A percentile compares a stretch with the other conserved stretches of the same genome.
phyloP scores from a whole-genome alignment of 2,888 invertebrate species.

The Ephialtes manifestator region DNA sequence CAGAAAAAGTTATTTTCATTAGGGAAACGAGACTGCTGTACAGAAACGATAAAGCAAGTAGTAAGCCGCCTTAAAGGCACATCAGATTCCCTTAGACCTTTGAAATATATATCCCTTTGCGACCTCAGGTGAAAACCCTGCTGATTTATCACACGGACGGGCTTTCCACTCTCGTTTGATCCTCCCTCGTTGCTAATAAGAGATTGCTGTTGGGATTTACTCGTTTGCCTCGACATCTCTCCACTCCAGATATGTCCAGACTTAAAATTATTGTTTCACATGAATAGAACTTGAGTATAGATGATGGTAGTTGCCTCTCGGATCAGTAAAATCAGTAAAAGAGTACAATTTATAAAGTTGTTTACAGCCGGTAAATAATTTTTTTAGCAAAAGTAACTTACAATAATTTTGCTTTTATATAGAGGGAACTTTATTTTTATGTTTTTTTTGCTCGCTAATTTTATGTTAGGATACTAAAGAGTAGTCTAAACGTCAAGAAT shows the following conservation, averaged over 20 bases:
- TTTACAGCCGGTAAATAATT: too few species aligned
- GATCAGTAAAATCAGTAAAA: too few species aligned
- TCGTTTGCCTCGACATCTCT: slow-evolving; percentile 23
- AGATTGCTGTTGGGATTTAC: slow-evolving; percentile 45
- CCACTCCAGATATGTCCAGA: slow-evolving; percentile 8
- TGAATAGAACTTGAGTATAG: neutral
- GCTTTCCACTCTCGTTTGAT: slow-evolving; percentile 63
- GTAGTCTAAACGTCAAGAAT: too few species aligned
- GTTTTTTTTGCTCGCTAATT: too few species aligned
- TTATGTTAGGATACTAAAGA: too few species aligned
- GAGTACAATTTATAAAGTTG: too few species aligned
- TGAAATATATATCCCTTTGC: slow-evolving; percentile 50
- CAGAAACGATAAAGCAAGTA: slow-evolving; percentile 38
- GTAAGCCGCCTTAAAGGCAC: slow-evolving; percentile 62
- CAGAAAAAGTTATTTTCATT: slow-evolving; percentile 37
- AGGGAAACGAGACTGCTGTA: slow-evolving; percentile 33
- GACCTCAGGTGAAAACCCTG: slow-evolving; percentile 44
- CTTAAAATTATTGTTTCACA: neutral
- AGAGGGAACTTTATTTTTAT: too few species aligned
- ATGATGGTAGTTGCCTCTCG: too few species aligned
- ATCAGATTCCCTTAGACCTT: slow-evolving; percentile 40
- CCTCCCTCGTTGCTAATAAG: slow-evolving; percentile 66
- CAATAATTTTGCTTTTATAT: too few species aligned
- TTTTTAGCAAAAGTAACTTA: too few species aligned
- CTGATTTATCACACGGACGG: slow-evolving; percentile 57